These are phyloP conservation scores for Albula goreensis DNA, from an alignment of 2,113 vertebrate species.

Conservation along the genomic window DNA sequence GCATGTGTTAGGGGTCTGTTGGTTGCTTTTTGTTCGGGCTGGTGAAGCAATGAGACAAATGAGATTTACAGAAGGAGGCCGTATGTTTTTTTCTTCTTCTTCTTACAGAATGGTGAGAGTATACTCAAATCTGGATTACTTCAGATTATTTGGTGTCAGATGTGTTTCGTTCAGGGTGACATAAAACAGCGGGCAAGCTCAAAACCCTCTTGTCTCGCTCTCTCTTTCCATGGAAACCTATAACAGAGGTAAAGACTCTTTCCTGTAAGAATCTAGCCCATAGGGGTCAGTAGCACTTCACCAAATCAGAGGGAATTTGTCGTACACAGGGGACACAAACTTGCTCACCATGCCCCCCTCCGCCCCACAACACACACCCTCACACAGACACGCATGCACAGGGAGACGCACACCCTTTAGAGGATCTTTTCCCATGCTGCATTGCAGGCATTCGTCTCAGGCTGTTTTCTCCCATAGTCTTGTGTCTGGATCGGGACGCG, in stretches of 20 bases:
- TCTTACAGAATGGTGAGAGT: background rate
- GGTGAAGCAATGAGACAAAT: background rate
- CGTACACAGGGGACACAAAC: conserved; percentile 39
- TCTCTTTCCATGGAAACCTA: no score
- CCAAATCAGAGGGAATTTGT: conserved; percentile 74
- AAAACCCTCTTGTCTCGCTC: background rate
- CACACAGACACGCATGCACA: background rate
- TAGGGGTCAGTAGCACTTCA: conserved; percentile 97
- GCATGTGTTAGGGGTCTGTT: no score
- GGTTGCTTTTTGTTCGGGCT: background rate
- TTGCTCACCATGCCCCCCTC: background rate
- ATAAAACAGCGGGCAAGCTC: background rate
- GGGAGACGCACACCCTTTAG: background rate
- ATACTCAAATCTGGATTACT: background rate
- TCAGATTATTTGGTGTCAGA: background rate
- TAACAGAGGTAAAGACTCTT: no score
- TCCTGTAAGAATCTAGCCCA: conserved; percentile 72
- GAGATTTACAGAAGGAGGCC: background rate
- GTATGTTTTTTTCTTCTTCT: no score
- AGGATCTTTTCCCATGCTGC: conserved; percentile 48
- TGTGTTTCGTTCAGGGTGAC: background rate
- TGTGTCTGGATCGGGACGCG: conserved; percentile 51
- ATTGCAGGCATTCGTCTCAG: background rate
- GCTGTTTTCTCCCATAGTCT: conserved; percentile 5
- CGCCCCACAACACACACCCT: background rate